phyloP scores from a whole-genome alignment of 2,797 vertebrate species.

The Jordanella pulchra region DNA sequence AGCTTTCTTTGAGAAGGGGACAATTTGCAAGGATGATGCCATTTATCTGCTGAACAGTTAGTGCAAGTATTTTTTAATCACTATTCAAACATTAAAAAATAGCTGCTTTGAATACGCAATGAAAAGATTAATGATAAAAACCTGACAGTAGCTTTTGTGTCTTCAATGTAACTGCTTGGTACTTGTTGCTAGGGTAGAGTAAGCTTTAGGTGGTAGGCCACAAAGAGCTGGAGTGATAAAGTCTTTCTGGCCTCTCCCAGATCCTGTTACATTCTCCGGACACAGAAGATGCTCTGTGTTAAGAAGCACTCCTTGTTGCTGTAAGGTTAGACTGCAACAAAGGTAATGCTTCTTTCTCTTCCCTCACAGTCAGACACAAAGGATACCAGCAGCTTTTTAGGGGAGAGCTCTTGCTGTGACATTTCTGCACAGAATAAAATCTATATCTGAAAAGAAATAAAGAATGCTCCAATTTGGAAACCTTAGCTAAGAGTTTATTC shows the following conservation, averaged over 20 bases:
- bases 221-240: constrained; percentile 62
- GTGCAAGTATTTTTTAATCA: constrained; percentile 13
- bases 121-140: constrained; percentile 9
- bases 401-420: constrained; percentile 5
- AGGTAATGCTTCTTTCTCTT: constrained; percentile 48
- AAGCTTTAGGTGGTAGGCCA: constrained; percentile 57
- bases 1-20: not conserved
- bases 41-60: constrained; percentile 5
- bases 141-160: constrained; percentile 22
- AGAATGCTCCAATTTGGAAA: not conserved
- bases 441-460: not conserved
- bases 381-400: constrained; percentile 29
- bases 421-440: not conserved
- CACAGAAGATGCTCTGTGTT: constrained; percentile 73
- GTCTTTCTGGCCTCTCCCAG: constrained; percentile 65
- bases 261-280: constrained; percentile 76
- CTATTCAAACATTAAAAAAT: constrained; percentile 13
- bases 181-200: constrained; percentile 48
- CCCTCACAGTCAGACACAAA: constrained; percentile 35
- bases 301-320: constrained; percentile 57
- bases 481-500: not conserved
- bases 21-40: not conserved
- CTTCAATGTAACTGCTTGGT: constrained; percentile 41
- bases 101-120: constrained; percentile 24
- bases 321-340: constrained; percentile 52